Evolutionary conservation across 2,888 invertebrate genomes (phyloP).

Genomic region (Melieria crassipennis): DNA sequence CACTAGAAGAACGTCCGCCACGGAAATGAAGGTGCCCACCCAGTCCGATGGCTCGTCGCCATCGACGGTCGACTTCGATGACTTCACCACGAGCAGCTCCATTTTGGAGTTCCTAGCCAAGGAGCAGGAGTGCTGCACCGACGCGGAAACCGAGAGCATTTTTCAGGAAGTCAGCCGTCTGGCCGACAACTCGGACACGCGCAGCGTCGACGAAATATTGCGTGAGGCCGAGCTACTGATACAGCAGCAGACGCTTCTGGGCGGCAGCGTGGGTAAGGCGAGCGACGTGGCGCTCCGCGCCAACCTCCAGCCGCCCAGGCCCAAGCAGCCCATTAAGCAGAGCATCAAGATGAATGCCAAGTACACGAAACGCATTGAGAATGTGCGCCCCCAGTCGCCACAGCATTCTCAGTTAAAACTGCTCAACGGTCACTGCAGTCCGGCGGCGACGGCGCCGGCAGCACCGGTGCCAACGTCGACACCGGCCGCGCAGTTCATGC

Average conservation of each 20-base stretch:
- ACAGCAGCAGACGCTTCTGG: slow-evolving; percentile 54
- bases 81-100: slow-evolving; percentile 61
- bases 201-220: slow-evolving; percentile 71
- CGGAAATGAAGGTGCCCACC: slow-evolving; percentile 27
- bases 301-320: not conserved
- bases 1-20: slow-evolving; percentile 24
- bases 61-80: slow-evolving; percentile 51
- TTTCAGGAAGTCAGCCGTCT: slow-evolving; percentile 75
- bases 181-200: slow-evolving; percentile 66
- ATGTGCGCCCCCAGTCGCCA: slow-evolving; percentile 28
- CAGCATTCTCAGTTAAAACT: slow-evolving; percentile 16
- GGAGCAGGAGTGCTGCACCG: slow-evolving; percentile 60
- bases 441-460: not conserved
- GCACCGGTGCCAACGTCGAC: not conserved
- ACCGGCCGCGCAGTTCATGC: not conserved
- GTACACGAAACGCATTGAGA: slow-evolving; percentile 38
- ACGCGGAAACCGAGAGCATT: slow-evolving; percentile 74
- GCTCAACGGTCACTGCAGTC: slow-evolving; percentile 22
- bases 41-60: slow-evolving; percentile 20
- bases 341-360: slow-evolving; percentile 54
- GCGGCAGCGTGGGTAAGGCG: slow-evolving; percentile 30
- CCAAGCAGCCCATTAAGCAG: slow-evolving; percentile 7
- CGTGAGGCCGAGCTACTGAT: slow-evolving; percentile 70
- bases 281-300: slow-evolving; percentile 10
- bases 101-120: slow-evolving; percentile 64